Evolutionary conservation across 2,113 vertebrate species (phyloP).

Genomic region (Aptenodytes patagonicus): DNA sequence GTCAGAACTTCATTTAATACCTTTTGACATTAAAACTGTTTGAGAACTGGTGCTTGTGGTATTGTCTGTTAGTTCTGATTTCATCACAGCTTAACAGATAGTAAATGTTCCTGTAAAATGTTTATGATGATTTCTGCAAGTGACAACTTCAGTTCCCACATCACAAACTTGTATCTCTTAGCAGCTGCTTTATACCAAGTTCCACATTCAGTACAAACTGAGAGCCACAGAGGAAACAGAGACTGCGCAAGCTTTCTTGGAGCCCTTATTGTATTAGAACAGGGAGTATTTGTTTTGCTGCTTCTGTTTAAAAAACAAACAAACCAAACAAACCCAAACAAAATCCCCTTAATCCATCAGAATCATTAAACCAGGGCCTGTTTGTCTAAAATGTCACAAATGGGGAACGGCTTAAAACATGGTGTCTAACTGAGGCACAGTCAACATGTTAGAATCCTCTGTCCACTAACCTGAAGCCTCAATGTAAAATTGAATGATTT

Average conservation of each 20-base stretch:
- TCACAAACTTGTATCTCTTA: background rate
- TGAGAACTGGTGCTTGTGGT: constrained; percentile 2
- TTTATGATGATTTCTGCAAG: background rate
- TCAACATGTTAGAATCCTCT: background rate
- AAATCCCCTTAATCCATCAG: background rate
- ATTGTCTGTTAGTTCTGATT: constrained; percentile 25
- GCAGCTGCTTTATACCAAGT: background rate
- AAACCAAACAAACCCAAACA: background rate
- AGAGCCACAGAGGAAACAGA: background rate
- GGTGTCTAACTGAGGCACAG: background rate
- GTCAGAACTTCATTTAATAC: constrained; percentile 27
- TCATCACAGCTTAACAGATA: background rate
- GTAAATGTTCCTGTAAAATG: constrained; percentile 2
- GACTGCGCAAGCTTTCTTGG: background rate
- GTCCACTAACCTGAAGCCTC: background rate
- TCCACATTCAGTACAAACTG: background rate
- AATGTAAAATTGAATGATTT: background rate
- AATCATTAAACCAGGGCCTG: background rate
- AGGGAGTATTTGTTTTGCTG: background rate
- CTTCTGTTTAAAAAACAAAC: background rate
- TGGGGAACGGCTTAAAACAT: background rate
- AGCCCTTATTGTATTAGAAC: background rate
- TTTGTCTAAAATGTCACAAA: background rate
- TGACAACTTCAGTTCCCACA: background rate
- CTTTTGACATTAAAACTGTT: constrained; percentile 12